phyloP scores from a whole-genome alignment of 2,797 vertebrate species.

The Hoplostethus atlanticus region DNA sequence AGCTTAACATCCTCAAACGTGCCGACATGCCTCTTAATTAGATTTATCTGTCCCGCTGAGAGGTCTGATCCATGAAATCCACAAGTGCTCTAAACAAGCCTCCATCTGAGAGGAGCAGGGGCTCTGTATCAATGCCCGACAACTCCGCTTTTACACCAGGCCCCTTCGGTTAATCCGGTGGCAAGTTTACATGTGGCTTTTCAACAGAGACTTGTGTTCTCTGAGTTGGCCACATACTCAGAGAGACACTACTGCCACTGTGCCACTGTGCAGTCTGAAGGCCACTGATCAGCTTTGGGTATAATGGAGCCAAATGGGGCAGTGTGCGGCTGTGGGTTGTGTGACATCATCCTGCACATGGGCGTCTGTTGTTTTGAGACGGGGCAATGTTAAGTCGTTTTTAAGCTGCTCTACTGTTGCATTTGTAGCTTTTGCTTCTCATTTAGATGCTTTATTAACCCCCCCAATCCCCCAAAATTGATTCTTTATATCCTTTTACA shows the following conservation, averaged over 20 bases:
- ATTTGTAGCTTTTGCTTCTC: background rate
- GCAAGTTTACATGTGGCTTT: conserved; percentile 52
- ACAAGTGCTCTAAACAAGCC: conserved; percentile 60
- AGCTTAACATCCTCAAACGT: conserved; percentile 52
- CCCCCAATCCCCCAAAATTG: background rate
- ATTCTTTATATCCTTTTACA: background rate
- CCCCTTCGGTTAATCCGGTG: conserved; percentile 55
- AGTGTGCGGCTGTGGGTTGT: conserved; percentile 31
- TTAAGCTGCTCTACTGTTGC: conserved; percentile 10
- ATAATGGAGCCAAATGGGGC: conserved; percentile 24
- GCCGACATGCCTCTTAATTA: conserved; percentile 67
- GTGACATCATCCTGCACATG: conserved; percentile 18
- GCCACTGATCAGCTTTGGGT: conserved; percentile 13
- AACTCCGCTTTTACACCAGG: conserved; percentile 42
- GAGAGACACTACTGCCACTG: conserved; percentile 37
- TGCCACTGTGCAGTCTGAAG: conserved; percentile 31
- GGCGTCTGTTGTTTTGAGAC: conserved; percentile 15
- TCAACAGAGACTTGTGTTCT: conserved; percentile 46
- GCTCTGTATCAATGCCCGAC: conserved; percentile 57
- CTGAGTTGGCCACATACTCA: conserved; percentile 2
- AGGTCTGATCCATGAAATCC: conserved; percentile 74
- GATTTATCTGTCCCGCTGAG: conserved; percentile 66
- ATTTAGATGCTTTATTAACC: background rate
- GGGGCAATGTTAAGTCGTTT: background rate
- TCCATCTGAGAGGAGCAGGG: conserved; percentile 52